Base-by-base conservation (phyloP, 2,888 invertebrate genomes). In the Dioctria linearis region DNA sequence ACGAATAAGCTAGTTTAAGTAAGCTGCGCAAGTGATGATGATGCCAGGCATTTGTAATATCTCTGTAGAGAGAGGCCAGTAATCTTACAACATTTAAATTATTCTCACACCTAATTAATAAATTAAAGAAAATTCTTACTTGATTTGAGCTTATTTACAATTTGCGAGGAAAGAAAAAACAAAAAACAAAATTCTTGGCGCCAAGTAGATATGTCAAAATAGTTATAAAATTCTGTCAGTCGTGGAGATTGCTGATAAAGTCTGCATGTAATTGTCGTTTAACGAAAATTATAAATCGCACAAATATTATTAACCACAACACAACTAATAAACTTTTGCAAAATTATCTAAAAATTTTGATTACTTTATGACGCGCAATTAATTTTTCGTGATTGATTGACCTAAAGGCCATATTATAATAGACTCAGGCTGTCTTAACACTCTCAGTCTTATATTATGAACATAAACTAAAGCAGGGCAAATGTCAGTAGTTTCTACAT, bases 311-410 rank as follows among this genome's bases (percentile, higher is more conserved):
- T 25, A 25, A 25, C 25, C 25, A 49, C 54, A 6, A 69, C 51
- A 37, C 51, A 37, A 51, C 51, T 69, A 11, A 51, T 51, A n/a
- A 3, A 51, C 37, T 69, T 54, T 54, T 69, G 40, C 51, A 69
- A 51, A 37, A 69, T 69, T 69, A 69, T 69, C 69, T 37, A 4
- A 4, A 11, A 2, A 51, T 51, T 67, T 69, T 67, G 49, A 51
- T 69, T 69, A 51, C 69, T 69, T 11, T 25, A 49, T 37, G 69
- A 49, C 49, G 49, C 69, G 69, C 69, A 69, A 69, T 69, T 69
- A 69, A 69, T 69, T 11, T 54, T 69, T 51, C n/a, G 25, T 69
- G 69, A 69, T 39, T 69, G 51, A 69, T 69, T 69, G 69, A 69
- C 51, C 69, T 39, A 51, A 42, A 46, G 65, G 71, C 54, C 46